Evolutionary conservation across 2,888 invertebrate species (phyloP).

Genomic region (Diogma glabrata): DNA sequence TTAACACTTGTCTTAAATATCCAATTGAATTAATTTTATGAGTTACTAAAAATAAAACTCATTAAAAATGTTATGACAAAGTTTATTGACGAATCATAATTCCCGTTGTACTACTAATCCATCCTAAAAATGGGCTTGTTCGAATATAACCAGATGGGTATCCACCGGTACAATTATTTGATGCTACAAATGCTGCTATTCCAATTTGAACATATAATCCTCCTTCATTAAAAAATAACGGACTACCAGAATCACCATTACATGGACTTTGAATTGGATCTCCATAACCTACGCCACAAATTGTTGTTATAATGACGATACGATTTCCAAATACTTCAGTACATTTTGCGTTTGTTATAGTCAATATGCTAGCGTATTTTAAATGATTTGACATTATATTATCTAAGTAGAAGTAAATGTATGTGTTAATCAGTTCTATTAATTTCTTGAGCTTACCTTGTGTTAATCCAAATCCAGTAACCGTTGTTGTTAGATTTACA

Average conservation of each 20-base stretch:
- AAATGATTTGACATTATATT: not conserved
- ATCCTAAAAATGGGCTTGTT: not conserved
- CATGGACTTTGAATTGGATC: not conserved
- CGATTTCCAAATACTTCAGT: too few relatives aligned
- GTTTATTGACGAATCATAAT: too few relatives aligned
- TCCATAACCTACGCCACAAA: not conserved
- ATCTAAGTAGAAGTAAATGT: too few relatives aligned
- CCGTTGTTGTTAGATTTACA: not conserved
- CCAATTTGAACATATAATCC: not conserved
- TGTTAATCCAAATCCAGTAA: not conserved
- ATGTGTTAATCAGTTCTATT: not conserved
- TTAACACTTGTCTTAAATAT: too few relatives aligned
- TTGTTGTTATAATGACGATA: not conserved
- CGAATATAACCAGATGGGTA: not conserved
- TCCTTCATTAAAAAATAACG: not conserved
- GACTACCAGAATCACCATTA: conserved; percentile 3
- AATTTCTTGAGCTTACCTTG: not conserved
- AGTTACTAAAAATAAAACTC: too few relatives aligned
- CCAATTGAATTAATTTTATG: too few relatives aligned
- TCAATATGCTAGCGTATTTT: not conserved
- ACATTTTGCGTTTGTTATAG: not conserved
- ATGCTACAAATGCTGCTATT: not conserved
- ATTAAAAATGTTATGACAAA: too few relatives aligned
- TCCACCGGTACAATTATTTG: not conserved
- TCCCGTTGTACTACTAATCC: not conserved